phyloP scores from a whole-genome alignment of 2,797 vertebrate species.

The Brachyrhaphis roseni region DNA sequence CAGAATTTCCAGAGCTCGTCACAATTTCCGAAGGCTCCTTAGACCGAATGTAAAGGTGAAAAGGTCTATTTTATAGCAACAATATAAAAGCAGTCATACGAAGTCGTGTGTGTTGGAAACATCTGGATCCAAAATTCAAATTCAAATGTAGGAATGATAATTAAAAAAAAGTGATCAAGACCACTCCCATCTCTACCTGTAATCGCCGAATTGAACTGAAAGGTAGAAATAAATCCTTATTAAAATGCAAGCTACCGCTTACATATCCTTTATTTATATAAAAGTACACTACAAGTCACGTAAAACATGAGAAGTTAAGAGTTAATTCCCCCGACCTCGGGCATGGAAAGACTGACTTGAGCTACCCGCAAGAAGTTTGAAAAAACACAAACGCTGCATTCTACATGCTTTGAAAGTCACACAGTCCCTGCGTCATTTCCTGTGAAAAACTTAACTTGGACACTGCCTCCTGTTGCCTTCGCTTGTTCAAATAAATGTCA shows the following conservation, averaged over 20 bases:
- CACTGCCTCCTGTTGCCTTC: constrained; percentile 55
- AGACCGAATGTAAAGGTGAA: background rate
- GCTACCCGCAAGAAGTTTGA: constrained; percentile 14
- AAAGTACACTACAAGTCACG: background rate
- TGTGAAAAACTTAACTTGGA: constrained; percentile 65
- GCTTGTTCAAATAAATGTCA: background rate
- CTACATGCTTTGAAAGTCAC: constrained; percentile 37
- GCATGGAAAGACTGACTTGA: constrained; percentile 61
- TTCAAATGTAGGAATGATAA: background rate
- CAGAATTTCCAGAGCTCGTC: background rate
- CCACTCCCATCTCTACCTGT: constrained; percentile 4
- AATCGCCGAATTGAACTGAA: background rate
- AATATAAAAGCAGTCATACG: background rate
- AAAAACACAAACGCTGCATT: constrained; percentile 1
- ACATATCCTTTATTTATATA: background rate
- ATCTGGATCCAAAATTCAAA: background rate
- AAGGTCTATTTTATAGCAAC: background rate
- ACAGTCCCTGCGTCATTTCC: constrained; percentile 68
- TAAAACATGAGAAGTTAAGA: background rate
- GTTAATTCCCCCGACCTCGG: constrained; percentile 46
- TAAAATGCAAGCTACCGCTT: background rate
- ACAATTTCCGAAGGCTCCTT: background rate
- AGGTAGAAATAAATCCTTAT: background rate
- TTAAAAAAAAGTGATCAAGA: background rate
- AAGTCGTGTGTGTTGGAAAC: background rate